Base-by-base conservation (phyloP, 1,140 invertebrate species). In the Sycophila sp. region DNA sequence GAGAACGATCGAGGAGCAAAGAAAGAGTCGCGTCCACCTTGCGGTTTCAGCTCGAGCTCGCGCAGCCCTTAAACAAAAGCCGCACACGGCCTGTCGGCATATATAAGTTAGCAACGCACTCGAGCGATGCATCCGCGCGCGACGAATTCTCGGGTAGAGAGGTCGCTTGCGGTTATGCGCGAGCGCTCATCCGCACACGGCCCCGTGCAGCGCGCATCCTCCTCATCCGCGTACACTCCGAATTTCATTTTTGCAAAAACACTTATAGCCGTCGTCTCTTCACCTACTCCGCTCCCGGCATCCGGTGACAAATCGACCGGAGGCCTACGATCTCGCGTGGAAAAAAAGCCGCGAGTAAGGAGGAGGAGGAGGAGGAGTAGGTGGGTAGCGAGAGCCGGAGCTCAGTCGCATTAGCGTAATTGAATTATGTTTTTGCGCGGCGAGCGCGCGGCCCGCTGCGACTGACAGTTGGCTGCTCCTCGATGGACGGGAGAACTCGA, bases 371-470 rank as follows among this genome's bases (percentile, higher is more conserved):
- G 17, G 42, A 51, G 30, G 10, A 4, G 34, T 10, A 30, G 55
- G 2, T 19, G 8, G 8, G 22, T 13, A 60, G 58, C 40, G 17
- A 4, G 4, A 4, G n/a, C 19, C 26, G 32, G 40, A 40, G 24
- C 1, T 6, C 3, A 38, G 28, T 28, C 62, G 42, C 55, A 68
- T 68, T 68, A 59, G 55, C 19, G 15, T 59, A 60, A 68, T 59
- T 68, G 66, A 68, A 68, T 59, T 59, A 32, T 59, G 55, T 59
- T 68, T 68, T 68, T 68, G 40, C 32, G 2, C 19, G 11, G 24
- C 51, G 19, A 30, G 10, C 8, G n/a, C 28, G 5, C 2, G 30
- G n/a, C 13, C 55, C 24, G 30, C 17, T 36, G 55, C 10, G 32
- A 19, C 2, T 58, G 30, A 36, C 55, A 56, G 53, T 30, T 34